phyloP scores from a whole-genome alignment of 2,888 invertebrate genomes.

The Leptogaster cylindrica region DNA sequence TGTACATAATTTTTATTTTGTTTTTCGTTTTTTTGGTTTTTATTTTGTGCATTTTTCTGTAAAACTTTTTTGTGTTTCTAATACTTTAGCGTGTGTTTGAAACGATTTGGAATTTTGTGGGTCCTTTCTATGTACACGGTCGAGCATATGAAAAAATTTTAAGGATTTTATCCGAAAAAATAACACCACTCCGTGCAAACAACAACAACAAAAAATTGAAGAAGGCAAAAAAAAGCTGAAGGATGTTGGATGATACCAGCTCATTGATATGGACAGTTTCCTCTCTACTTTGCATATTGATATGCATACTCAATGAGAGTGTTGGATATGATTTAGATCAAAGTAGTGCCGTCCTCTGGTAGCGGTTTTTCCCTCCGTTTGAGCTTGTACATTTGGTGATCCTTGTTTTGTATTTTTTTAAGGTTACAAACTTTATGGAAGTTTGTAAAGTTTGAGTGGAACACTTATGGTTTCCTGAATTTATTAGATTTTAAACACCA shows the following conservation, averaged over 20 bases:
- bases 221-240: too few species aligned
- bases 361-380: not conserved
- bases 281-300: slow-evolving; percentile 26
- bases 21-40: too few species aligned
- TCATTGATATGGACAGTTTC: slow-evolving; percentile 35
- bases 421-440: not conserved
- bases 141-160: slow-evolving; percentile 19
- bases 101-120: slow-evolving; percentile 13
- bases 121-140: not conserved
- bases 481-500: slow-evolving; percentile 11
- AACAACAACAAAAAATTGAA: too few species aligned
- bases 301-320: slow-evolving; percentile 32
- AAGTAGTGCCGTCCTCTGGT: not conserved
- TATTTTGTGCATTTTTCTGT: slow-evolving; percentile 13
- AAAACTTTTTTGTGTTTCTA: slow-evolving; percentile 4
- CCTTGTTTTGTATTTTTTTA: slow-evolving; percentile 1
- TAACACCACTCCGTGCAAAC: slow-evolving; percentile 2
- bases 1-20: not conserved
- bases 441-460: slow-evolving; percentile 10
- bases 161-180: slow-evolving; percentile 20
- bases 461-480: slow-evolving; percentile 7
- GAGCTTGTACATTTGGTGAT: too few species aligned
- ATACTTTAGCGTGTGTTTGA: slow-evolving; percentile 25
- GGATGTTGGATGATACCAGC: slow-evolving; percentile 10
- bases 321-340: slow-evolving; percentile 31